These are phyloP conservation scores for Aphyosemion australe DNA, from an alignment of 2,113 vertebrate genomes.

Conservation along the genomic window DNA sequence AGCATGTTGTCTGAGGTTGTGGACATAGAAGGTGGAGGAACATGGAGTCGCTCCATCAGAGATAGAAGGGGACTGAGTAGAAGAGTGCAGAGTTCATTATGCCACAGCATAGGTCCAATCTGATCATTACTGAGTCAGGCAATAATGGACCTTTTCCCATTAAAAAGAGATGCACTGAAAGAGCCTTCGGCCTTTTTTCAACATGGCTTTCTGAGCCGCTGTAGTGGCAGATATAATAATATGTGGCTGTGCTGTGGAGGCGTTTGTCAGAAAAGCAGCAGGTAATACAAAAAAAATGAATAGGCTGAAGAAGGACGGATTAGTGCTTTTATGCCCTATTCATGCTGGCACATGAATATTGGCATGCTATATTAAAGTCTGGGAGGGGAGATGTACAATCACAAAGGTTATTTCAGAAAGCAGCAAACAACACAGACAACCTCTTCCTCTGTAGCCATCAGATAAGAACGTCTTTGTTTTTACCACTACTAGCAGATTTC, in stretches of 20 bases:
- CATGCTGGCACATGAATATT: slow-evolving; percentile 17
- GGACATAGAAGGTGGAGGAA: slow-evolving; percentile 13
- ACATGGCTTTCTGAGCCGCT: slow-evolving; percentile 32
- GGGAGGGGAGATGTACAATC: slow-evolving; percentile 24
- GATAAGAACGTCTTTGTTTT: slow-evolving; percentile 3
- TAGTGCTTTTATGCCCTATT: slow-evolving; percentile 48
- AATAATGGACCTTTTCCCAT: slow-evolving; percentile 41
- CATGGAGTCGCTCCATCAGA: slow-evolving; percentile 6
- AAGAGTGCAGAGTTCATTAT: slow-evolving; percentile 32
- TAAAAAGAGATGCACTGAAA: slow-evolving; percentile 46
- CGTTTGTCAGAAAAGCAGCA: slow-evolving; percentile 28
- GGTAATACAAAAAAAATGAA: slow-evolving; percentile 45
- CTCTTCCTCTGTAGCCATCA: slow-evolving; percentile 18
- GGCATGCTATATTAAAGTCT: slow-evolving; percentile 28
- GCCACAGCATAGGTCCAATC: slow-evolving; percentile 32
- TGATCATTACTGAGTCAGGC: slow-evolving; percentile 35
- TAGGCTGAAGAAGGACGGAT: slow-evolving; percentile 37
- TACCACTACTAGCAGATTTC: too few species aligned
- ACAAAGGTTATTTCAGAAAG: slow-evolving; percentile 22
- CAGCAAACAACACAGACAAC: slow-evolving; percentile 12
- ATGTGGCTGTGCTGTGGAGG: slow-evolving; percentile 35
- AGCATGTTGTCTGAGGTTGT: slow-evolving; percentile 4
- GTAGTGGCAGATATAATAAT: slow-evolving; percentile 42
- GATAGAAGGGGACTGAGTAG: not conserved
- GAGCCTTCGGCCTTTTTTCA: slow-evolving; percentile 45